Evolutionary conservation across 1,140 invertebrate species (phyloP).

Genomic region (Triops longicaudatus): DNA sequence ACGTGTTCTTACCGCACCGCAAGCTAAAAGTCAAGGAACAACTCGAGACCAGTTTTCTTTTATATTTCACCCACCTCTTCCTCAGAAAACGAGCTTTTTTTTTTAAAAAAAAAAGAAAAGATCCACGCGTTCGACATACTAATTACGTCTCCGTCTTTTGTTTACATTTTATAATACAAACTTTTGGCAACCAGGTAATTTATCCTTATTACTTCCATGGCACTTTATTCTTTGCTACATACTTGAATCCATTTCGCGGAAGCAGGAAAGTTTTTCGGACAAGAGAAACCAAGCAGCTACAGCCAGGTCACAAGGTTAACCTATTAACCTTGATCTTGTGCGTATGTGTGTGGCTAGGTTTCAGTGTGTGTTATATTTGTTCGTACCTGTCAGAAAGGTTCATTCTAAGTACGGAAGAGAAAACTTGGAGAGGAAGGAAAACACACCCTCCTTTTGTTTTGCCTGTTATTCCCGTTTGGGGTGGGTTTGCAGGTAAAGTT

Average conservation of each 20-base stretch:
- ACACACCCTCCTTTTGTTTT: too few species aligned
- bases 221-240: neutral
- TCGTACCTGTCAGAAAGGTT: too few species aligned
- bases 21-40: neutral
- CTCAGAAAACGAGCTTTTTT: neutral
- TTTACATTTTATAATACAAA: neutral
- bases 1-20: neutral
- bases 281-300: neutral
- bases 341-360: too few species aligned
- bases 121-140: neutral
- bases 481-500: too few species aligned
- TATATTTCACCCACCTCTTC: neutral
- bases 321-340: constrained; percentile 8
- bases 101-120: neutral
- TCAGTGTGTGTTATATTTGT: too few species aligned
- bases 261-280: neutral
- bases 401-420: too few species aligned
- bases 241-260: neutral
- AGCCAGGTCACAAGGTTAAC: neutral
- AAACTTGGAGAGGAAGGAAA: too few species aligned
- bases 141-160: neutral
- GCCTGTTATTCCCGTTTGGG: too few species aligned
- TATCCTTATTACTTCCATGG: neutral
- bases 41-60: neutral
- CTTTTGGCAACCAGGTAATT: neutral